phyloP scores from a whole-genome alignment of 2,888 invertebrate species.

The Drosophila pseudotalamancana region DNA sequence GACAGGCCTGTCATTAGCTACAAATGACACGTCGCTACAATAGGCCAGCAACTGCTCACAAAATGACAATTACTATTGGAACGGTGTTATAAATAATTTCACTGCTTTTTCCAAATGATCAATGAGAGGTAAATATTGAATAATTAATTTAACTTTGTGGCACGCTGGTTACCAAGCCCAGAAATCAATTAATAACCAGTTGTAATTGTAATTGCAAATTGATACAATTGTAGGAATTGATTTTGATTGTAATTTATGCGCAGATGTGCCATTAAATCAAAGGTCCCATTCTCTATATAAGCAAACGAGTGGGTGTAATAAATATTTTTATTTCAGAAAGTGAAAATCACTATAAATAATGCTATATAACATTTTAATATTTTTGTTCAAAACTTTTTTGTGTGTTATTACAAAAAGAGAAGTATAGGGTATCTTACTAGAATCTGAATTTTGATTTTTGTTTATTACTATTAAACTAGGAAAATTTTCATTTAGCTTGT shows the following conservation, averaged over 20 bases:
- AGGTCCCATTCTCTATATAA: not conserved
- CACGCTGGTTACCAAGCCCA: constrained; percentile 9
- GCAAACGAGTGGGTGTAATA: not conserved
- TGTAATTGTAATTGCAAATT: constrained; percentile 44
- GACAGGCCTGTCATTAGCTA: constrained; percentile 47
- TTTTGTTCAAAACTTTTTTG: no score
- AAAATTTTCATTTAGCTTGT: not conserved
- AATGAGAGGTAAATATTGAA: constrained; percentile 34
- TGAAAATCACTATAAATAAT: not conserved
- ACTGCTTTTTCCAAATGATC: constrained; percentile 19
- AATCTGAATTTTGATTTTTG: no score
- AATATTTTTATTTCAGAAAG: no score
- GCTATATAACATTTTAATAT: no score
- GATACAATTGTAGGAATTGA: constrained; percentile 31
- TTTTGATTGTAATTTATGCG: constrained; percentile 38
- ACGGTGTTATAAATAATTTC: constrained; percentile 33
- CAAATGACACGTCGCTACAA: constrained; percentile 50
- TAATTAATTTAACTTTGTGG: constrained; percentile 52
- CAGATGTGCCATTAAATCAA: constrained; percentile 11
- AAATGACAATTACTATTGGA: constrained; percentile 29
- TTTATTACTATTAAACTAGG: no score
- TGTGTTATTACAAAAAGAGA: not conserved
- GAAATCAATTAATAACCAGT: constrained; percentile 60
- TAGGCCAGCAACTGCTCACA: constrained; percentile 37
- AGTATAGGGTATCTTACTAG: not conserved